These are phyloP conservation scores for Xenopus borealis DNA, from an alignment of 2,113 vertebrate species.

Conservation along the genomic window DNA sequence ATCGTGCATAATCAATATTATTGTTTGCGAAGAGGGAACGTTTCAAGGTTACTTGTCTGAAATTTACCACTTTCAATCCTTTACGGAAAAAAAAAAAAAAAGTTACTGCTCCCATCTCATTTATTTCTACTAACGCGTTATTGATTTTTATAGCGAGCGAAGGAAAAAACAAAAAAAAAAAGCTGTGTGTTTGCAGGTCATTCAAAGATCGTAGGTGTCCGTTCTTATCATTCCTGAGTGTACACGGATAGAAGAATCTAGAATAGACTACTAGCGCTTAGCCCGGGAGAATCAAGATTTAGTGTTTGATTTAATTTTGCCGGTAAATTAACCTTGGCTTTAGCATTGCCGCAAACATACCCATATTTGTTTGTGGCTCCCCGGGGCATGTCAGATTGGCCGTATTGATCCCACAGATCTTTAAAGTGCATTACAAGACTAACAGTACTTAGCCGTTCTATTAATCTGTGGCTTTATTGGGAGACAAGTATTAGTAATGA, in stretches of 20 bases:
- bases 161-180: not conserved
- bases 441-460: conserved; percentile 30
- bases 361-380: conserved; percentile 40
- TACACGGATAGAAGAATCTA: conserved; percentile 3
- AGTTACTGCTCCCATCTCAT: not conserved
- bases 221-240: conserved; percentile 17
- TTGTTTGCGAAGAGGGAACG: not conserved
- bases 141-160: conserved; percentile 24
- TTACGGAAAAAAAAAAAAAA: conserved; percentile 1
- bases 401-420: conserved; percentile 40
- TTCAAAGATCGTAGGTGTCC: not conserved
- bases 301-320: conserved; percentile 43
- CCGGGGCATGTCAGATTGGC: conserved; percentile 27
- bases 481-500: conserved; percentile 10
- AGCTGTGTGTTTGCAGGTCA: not conserved
- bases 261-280: not conserved
- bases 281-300: conserved; percentile 14
- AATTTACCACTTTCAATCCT: conserved; percentile 3
- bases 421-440: conserved; percentile 41
- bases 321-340: conserved; percentile 42
- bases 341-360: conserved; percentile 19
- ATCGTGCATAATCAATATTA: conserved; percentile 20
- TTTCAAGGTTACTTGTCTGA: conserved; percentile 18
- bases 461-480: conserved; percentile 28
- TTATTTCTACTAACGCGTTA: conserved; percentile 18